A percentile compares a stretch with the other conserved stretches of the same genome.
Conservation (phyloP, 1,140 invertebrate species). For the Aleiodes sp. region DNA sequence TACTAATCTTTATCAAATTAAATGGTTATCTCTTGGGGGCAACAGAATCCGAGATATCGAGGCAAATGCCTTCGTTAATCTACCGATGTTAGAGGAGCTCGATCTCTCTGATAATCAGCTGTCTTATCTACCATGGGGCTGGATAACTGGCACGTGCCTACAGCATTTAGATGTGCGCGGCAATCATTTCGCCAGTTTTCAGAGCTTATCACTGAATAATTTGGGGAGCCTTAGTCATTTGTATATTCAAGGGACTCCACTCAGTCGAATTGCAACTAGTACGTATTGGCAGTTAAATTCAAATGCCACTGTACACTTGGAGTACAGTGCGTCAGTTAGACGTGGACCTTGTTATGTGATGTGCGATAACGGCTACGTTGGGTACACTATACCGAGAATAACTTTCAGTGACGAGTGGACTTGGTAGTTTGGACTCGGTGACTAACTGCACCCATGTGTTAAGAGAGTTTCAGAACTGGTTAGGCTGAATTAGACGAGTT, state of each 20-base stretch:
- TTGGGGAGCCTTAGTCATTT: not conserved
- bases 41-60: conserved; percentile 51
- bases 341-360: not conserved
- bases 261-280: not conserved
- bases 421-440: not conserved
- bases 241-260: not conserved
- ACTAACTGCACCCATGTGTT: not conserved
- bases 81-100: conserved; percentile 43
- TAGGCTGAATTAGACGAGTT: not conserved
- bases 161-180: conserved; percentile 47
- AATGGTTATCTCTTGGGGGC: conserved; percentile 45
- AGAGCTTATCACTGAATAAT: conserved; percentile 31
- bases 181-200: conserved; percentile 50
- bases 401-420: not conserved
- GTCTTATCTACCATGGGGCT: conserved; percentile 43
- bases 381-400: not conserved
- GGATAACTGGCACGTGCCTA: conserved; percentile 44
- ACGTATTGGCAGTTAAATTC: not conserved
- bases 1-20: conserved; percentile 36
- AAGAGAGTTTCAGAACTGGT: no score
- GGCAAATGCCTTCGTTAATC: conserved; percentile 41
- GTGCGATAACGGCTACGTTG: not conserved
- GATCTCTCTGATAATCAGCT: conserved; percentile 56
- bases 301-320: not conserved
- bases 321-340: not conserved